These are phyloP conservation scores for Chromobotia macracanthus DNA, from an alignment of 2,797 vertebrate genomes.

Conservation along the genomic window DNA sequence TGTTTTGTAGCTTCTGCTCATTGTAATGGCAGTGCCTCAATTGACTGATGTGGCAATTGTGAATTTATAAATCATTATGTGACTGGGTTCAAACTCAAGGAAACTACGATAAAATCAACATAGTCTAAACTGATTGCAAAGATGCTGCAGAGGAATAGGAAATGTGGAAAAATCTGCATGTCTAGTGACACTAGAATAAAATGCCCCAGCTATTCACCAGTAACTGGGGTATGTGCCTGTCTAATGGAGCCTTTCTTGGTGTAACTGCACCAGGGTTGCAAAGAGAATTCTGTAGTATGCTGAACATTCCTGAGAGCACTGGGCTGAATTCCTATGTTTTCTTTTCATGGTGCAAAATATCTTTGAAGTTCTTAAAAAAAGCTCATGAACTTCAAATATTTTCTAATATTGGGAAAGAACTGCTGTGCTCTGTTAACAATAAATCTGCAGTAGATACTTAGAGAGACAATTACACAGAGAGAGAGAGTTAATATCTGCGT, in stretches of 20 bases:
- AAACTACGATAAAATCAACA: neutral
- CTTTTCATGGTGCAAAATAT: slow-evolving; percentile 66
- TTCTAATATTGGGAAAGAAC: slow-evolving; percentile 60
- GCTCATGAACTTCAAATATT: slow-evolving; percentile 64
- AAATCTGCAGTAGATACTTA: neutral
- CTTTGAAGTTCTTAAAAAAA: slow-evolving; percentile 59
- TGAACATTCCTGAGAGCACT: slow-evolving; percentile 61
- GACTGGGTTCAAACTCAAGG: slow-evolving; percentile 8
- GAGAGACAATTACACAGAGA: neutral
- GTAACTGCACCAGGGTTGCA: slow-evolving; percentile 64
- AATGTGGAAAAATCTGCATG: slow-evolving; percentile 46
- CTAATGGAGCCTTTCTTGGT: slow-evolving; percentile 63
- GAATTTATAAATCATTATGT: slow-evolving; percentile 16
- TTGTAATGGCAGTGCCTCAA: neutral
- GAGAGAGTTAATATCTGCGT: neutral
- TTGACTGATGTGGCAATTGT: neutral
- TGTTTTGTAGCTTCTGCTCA: slow-evolving; percentile 15
- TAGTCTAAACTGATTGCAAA: neutral
- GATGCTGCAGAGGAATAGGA: slow-evolving; percentile 47
- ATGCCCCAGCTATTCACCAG: slow-evolving; percentile 68
- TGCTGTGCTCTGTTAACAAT: neutral
- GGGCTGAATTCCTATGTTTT: slow-evolving; percentile 61
- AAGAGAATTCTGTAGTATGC: slow-evolving; percentile 67
- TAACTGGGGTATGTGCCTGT: slow-evolving; percentile 61
- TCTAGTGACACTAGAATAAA: slow-evolving; percentile 58